A percentile compares a stretch with the other conserved stretches of the same genome.
Conservation (phyloP, 1,140 invertebrate genomes). For the Zaprionus camerounensis region DNA sequence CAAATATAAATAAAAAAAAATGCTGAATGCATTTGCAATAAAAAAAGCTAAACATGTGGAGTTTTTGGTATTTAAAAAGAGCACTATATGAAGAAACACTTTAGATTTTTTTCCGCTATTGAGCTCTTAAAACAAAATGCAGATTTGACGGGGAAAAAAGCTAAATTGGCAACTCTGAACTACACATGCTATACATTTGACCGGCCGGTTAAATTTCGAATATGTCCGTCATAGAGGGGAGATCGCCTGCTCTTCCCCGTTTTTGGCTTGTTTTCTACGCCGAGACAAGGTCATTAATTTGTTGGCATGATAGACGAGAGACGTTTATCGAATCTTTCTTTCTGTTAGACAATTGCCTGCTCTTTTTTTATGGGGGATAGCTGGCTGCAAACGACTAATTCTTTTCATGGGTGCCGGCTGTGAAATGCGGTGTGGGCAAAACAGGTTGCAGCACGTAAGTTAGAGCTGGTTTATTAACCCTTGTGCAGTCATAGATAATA, state of each 20-base stretch:
- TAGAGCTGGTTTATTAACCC: slow-evolving; percentile 21
- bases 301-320: slow-evolving; percentile 26
- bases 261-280: background rate
- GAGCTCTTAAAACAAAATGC: no score
- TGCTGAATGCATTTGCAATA: no score
- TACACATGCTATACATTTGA: slow-evolving; percentile 1
- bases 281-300: slow-evolving; percentile 42
- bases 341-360: slow-evolving; percentile 18
- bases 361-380: background rate
- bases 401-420: background rate
- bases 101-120: no score
- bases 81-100: no score
- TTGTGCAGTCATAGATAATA: slow-evolving; percentile 1
- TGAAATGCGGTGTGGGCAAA: slow-evolving; percentile 12
- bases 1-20: no score
- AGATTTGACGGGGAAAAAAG: background rate
- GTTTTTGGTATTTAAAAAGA: no score
- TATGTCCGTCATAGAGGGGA: background rate
- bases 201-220: slow-evolving; percentile 22
- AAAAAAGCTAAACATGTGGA: rapidly evolving
- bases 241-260: slow-evolving; percentile 11
- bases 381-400: slow-evolving; percentile 11
- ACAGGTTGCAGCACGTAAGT: slow-evolving; percentile 30
- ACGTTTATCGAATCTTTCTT: slow-evolving; percentile 19
- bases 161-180: background rate